phyloP scores from a whole-genome alignment of 2,113 vertebrate species.

The Diadophis punctatus region DNA sequence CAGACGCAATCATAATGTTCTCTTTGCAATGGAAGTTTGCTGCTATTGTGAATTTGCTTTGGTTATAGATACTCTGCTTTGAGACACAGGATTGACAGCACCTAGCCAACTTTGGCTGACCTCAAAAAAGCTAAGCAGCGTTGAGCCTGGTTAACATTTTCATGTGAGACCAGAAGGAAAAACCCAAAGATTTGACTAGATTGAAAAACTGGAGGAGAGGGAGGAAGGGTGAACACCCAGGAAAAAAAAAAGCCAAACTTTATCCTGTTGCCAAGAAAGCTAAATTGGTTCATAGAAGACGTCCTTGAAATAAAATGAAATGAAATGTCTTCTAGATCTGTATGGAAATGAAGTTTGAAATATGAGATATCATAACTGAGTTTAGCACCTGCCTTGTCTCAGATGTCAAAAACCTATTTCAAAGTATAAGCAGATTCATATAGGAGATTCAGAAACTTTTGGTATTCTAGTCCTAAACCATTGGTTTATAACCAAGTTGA shows the following conservation, averaged over 20 bases:
- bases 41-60: background rate
- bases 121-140: background rate
- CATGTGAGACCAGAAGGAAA: background rate
- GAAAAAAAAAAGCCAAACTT: background rate
- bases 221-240: background rate
- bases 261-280: background rate
- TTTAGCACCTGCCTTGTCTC: background rate
- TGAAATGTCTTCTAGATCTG: background rate
- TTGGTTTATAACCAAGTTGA: background rate
- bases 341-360: background rate
- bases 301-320: background rate
- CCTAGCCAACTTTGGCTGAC: background rate
- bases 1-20: background rate
- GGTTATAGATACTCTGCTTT: background rate
- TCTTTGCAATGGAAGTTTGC: background rate
- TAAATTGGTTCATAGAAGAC: background rate
- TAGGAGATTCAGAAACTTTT: background rate
- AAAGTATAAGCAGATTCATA: background rate
- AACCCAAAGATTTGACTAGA: background rate
- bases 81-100: background rate
- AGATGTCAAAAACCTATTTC: background rate
- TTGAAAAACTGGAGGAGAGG: background rate
- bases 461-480: background rate
- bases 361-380: background rate
- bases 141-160: background rate